Evolutionary conservation across 2,113 vertebrate species (phyloP), one percentile per base, ranked within the genome.

Genomic region (Aleadryas rufinucha): DNA sequence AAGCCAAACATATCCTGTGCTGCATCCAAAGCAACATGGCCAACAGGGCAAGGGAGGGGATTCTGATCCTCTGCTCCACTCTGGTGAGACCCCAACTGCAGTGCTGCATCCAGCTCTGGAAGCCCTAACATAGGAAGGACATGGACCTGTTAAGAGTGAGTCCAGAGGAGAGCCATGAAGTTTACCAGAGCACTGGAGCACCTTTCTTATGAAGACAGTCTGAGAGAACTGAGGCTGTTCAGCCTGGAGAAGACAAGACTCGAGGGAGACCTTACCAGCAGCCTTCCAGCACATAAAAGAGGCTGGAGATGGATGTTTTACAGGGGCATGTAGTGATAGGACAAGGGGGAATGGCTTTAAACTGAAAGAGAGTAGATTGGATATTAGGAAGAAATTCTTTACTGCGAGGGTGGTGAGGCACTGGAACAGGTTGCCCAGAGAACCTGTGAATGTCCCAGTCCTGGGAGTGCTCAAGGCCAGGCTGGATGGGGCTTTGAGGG

Each of bases 21-120:
- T 75, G 19, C 39, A 30, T 30, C 9, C 3, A 66, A 21, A 66
- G 35, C 28, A 11, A 4, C 0, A 0, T 66, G 23, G 33, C 0
- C 19, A 74, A 27, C 37, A 74, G 44, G 22, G 13, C 1, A 0
- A 52, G 27, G 52, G 22, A 52, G 69, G 44, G 13, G 19, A 52
- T 39, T 44, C 33, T 66, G 23, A 7, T 7, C 21, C 14, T 65
- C 54, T 45, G 39, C 33, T 53, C 37, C 11, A 3, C 33, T 24
- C 12, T 19, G 26, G 3, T 72, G 31, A 74, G 15, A 37, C 3
- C 18, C 10, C 13, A 44, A 2, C 16, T 9, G 18, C 3, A 42
- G 4, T 23, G 7, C 30, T 42, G 45, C 30, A 37, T 20, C 22
- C 44, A 66, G 37, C 8, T n/a, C 68, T 13, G 3, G 13, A 23